These are phyloP conservation scores for Callosobruchus maculatus DNA, from an alignment of 2,888 invertebrate species.

Conservation along the genomic window DNA sequence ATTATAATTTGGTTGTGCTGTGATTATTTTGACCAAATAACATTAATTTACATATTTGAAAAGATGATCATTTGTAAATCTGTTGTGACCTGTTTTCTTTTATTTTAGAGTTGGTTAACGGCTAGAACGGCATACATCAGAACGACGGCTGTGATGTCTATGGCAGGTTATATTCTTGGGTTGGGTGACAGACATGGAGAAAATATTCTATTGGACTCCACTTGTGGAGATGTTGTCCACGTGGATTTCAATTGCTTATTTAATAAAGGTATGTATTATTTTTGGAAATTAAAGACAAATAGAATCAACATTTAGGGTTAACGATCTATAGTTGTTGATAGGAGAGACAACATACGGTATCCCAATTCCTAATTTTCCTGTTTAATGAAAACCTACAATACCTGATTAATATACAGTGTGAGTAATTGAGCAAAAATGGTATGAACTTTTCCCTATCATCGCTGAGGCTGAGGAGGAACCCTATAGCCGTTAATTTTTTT, in stretches of 20 bases:
- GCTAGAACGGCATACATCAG: constrained; percentile 87
- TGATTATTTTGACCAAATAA: background rate
- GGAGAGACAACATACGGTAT: no score
- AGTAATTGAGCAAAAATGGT: no score
- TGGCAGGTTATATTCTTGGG: constrained; percentile 87
- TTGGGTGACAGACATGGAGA: constrained; percentile 96
- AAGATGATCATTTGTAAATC: background rate
- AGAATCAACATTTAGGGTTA: no score
- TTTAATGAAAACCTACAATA: no score
- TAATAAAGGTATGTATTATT: constrained; percentile 66
- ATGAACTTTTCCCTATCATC: no score
- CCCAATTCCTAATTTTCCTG: no score
- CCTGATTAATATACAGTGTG: no score
- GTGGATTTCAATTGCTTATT: constrained; percentile 98
- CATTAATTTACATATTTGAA: no score
- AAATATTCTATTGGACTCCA: constrained; percentile 90
- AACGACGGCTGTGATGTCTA: constrained; percentile 96
- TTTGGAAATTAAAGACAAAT: no score
- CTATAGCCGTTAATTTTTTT: no score
- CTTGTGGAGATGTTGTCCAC: constrained; percentile 90
- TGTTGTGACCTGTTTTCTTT: constrained; percentile 4
- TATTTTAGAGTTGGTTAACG: constrained; percentile 67
- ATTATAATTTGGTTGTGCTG: background rate
- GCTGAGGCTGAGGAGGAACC: no score
- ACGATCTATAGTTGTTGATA: no score